A percentile compares a stretch with the other conserved stretches of the same genome.
Evolutionary conservation across 2,888 invertebrate species (phyloP).

Genomic region (Acanthosepion lycidas): DNA sequence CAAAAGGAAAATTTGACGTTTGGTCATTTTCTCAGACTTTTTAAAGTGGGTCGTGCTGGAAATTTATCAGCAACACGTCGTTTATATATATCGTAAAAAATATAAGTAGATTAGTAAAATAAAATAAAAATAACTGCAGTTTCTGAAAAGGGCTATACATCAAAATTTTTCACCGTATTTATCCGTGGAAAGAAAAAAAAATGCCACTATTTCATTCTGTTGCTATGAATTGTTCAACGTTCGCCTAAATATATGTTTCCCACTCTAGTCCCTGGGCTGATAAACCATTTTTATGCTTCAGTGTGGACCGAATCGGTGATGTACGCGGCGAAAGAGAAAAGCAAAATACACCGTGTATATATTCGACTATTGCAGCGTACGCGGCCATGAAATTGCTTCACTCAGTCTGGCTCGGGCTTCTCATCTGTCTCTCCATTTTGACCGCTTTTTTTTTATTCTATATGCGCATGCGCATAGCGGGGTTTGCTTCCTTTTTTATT

Average conservation of each 20-base stretch:
- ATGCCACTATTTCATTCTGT: background rate
- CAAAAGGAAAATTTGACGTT: too few relatives aligned
- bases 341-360: background rate
- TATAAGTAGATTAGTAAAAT: too few relatives aligned
- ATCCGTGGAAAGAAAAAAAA: background rate
- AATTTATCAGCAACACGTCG: too few relatives aligned
- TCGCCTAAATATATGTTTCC: background rate
- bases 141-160: background rate
- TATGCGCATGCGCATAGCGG: too few relatives aligned
- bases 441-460: too few relatives aligned
- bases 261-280: background rate
- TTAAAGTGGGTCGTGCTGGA: too few relatives aligned
- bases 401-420: background rate
- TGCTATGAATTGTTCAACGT: background rate
- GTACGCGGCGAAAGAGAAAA: background rate
- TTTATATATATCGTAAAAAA: too few relatives aligned
- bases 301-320: background rate
- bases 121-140: background rate
- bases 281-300: background rate
- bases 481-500: too few relatives aligned
- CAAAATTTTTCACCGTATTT: background rate
- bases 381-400: background rate
- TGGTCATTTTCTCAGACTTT: too few relatives aligned
- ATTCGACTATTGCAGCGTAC: background rate
- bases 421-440: background rate